These are phyloP conservation scores for Trypoxylon attenuatum DNA, from an alignment of 2,888 invertebrate species.

Conservation along the genomic window DNA sequence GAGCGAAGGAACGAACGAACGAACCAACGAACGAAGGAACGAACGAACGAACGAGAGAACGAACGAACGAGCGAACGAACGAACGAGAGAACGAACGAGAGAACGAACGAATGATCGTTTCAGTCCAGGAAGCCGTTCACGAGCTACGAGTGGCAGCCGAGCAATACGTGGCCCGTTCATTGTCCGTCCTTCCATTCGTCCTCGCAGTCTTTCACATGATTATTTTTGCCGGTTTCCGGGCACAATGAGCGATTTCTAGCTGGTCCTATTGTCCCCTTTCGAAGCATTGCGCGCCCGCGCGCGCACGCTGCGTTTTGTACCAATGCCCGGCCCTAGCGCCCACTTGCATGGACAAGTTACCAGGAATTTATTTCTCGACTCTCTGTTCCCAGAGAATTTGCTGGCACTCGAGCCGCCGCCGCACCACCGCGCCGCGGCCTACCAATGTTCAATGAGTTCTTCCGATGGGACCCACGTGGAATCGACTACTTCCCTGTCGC, in stretches of 20 bases:
- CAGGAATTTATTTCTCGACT: slow-evolving; percentile 49
- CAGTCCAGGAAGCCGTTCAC: slow-evolving; percentile 56
- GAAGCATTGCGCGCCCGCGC: too few species aligned
- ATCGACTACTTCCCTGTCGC: background rate
- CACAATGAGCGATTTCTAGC: slow-evolving; percentile 66
- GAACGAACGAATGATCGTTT: too few species aligned
- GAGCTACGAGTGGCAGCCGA: slow-evolving; percentile 55
- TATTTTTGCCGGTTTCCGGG: slow-evolving; percentile 62
- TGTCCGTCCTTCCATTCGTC: slow-evolving; percentile 61
- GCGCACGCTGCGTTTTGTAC: slow-evolving; percentile 54
- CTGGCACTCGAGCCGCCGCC: background rate
- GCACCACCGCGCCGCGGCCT: too few species aligned
- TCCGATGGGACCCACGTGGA: background rate
- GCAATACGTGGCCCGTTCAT: slow-evolving; percentile 57
- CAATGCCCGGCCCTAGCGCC: slow-evolving; percentile 49
- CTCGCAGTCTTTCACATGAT: slow-evolving; percentile 60
- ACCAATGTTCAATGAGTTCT: too few species aligned
- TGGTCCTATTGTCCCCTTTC: slow-evolving; percentile 62
- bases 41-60: too few species aligned
- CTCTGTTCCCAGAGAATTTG: slow-evolving; percentile 26
- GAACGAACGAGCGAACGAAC: too few species aligned
- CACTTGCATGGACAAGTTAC: slow-evolving; percentile 49
- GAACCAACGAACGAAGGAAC: too few species aligned
- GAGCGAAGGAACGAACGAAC: too few species aligned
- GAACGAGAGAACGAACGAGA: too few species aligned